Evolutionary conservation across 2,797 vertebrate species (phyloP), one percentile per base, ranked within the genome.

Genomic region (Trachurus trachurus): DNA sequence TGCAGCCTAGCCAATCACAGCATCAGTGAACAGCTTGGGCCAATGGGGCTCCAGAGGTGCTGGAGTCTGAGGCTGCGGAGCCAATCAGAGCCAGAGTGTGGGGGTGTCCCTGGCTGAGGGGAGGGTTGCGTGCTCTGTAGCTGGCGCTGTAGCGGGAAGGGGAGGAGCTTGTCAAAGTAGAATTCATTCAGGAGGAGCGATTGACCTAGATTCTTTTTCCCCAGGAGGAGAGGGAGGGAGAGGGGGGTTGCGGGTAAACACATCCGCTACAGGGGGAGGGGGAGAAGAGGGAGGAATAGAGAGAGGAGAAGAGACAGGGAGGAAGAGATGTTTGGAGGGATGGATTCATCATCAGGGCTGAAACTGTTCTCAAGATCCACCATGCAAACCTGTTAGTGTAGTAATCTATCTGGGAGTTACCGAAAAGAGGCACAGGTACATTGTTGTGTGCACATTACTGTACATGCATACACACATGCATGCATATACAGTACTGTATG

Each of bases 181-280:
- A 93, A 95, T 95, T 96, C 94, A 96, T 95, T 96, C 94, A 96
- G 93, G 92, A 95, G 92, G 90, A 94, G 94, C 85, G 89, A 94
- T 89, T 96, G 96, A 96, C 95, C 95, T 94, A 96, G 95, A 95
- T 96, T 95, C 83, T 61, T 88, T 84, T 90, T 89, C 87, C 94
- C 93, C 88, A 82, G 88, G 90, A 93, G 88, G 86, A 90, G 85
- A 80, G 78, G 81, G 83, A 81, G 80, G 84, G 82, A 91, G 91
- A 59, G 63, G 89, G 89, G 83, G 73, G 84, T 64, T 89, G 91
- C 81, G 88, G 92, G 90, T 92, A 95, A 94, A 95, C 94, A 94
- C 89, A 93, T 93, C 91, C 91, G 65, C 90, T 91, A 81, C 81
- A 87, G 85, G 88, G 91, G 89, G 81, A 75, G 85, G 86, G 86